Conservation (phyloP, 2,888 invertebrate genomes). For the Rotaria macrura region DNA sequence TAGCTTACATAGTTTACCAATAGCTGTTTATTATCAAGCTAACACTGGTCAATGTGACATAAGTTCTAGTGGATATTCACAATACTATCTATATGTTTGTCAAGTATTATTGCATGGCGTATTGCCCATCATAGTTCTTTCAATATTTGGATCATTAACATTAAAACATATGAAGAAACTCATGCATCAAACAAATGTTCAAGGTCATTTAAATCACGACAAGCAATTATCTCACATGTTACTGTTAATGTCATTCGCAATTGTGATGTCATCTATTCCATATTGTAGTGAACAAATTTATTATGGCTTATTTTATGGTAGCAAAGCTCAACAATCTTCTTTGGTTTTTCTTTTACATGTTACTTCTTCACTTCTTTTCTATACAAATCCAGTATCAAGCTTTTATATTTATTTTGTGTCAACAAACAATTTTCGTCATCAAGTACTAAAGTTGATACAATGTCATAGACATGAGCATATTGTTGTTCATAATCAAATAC, state of each 20-base stretch:
- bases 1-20: background rate
- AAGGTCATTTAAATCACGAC: background rate
- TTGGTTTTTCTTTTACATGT: background rate
- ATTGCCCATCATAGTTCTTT: background rate
- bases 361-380: background rate
- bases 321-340: background rate
- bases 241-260: no score
- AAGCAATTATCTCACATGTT: no score
- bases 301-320: background rate
- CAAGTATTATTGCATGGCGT: background rate
- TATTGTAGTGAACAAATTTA: background rate
- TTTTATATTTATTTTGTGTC: background rate
- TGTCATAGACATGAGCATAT: no score
- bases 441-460: background rate
- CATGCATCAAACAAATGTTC: background rate
- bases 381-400: no score
- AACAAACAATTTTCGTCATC: background rate
- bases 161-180: background rate
- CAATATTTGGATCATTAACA: background rate
- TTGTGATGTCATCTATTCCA: no score
- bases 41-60: background rate
- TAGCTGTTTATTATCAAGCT: background rate
- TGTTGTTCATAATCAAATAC: background rate
- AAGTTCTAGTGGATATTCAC: background rate
- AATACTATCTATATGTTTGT: background rate